Conservation (phyloP, 2,888 invertebrate species). For the Sarcophaga subvicina region DNA sequence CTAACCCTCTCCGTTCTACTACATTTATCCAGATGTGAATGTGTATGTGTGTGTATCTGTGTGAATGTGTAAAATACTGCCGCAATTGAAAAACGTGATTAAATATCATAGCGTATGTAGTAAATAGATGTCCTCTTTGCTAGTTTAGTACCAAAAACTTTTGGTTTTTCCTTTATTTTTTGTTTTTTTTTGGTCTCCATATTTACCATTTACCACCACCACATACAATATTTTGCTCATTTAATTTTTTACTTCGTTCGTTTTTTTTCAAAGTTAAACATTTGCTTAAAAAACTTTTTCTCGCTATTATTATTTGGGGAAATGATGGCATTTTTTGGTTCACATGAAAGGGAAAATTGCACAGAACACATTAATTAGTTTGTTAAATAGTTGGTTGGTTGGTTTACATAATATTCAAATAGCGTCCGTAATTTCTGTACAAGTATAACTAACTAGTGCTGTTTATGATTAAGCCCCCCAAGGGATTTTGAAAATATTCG, state of each 20-base stretch:
- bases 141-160: slow-evolving; percentile 28
- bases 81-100: slow-evolving; percentile 31
- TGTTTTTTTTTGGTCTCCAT: slow-evolving; percentile 8
- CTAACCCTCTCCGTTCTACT: too few species aligned
- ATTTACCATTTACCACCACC: slow-evolving; percentile 13
- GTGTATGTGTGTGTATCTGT: not conserved
- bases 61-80: slow-evolving; percentile 4
- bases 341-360: not conserved
- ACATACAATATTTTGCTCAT: slow-evolving; percentile 7
- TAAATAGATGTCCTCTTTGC: slow-evolving; percentile 36
- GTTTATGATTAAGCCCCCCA: not conserved
- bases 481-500: not conserved
- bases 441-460: not conserved
- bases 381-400: not conserved
- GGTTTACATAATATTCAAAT: not conserved
- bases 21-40: not conserved
- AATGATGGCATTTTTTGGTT: not conserved
- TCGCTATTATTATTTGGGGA: not conserved
- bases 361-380: slow-evolving; percentile 19
- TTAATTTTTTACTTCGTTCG: not conserved
- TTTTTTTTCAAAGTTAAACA: slow-evolving; percentile 20
- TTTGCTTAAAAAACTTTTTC: slow-evolving; percentile 27
- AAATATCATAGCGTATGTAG: not conserved
- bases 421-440: not conserved
- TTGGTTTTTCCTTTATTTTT: slow-evolving; percentile 1